Percentiles rank a stretch among this genome's conserved stretches.
phyloP scores from a whole-genome alignment of 2,888 invertebrate species.

The Cataglyphis albicans region DNA sequence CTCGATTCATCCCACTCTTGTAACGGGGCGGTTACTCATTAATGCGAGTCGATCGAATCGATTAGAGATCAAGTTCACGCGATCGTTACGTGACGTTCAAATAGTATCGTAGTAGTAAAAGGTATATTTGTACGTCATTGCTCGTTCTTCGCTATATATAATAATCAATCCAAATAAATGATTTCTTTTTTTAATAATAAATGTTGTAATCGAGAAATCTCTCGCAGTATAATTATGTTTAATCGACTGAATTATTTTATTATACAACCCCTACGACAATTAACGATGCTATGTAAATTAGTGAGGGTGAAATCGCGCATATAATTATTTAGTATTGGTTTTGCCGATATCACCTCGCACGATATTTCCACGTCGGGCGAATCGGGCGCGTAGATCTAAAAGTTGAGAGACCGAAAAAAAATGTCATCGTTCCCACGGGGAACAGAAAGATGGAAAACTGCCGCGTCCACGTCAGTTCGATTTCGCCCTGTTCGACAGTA shows the following conservation, averaged over 20 bases:
- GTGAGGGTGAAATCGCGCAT: not conserved
- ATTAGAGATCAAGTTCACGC: constrained; percentile 61
- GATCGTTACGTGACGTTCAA: constrained; percentile 61
- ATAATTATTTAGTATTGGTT: constrained; percentile 13
- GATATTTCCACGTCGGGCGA: constrained; percentile 52
- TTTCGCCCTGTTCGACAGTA: constrained; percentile 68
- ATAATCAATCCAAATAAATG: not conserved
- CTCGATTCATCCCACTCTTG: constrained; percentile 29
- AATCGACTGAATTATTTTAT: constrained; percentile 4
- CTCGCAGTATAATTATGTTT: not conserved
- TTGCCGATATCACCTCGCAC: constrained; percentile 21
- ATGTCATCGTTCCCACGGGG: constrained; percentile 74
- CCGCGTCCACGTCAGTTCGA: constrained; percentile 77
- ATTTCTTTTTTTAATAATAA: not conserved
- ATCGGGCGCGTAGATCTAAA: constrained; percentile 56
- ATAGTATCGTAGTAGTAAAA: not conserved
- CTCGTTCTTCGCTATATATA: not conserved
- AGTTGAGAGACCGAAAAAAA: constrained; percentile 68
- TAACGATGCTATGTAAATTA: not conserved
- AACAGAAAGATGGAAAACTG: constrained; percentile 77
- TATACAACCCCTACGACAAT: not conserved
- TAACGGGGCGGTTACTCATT: constrained; percentile 60
- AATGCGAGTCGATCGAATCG: constrained; percentile 67
- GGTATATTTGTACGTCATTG: constrained; percentile 20
- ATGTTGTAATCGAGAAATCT: not conserved